Evolutionary conservation across 1,140 invertebrate species (phyloP).

Genomic region (Camponotus pennsylvanicus): DNA sequence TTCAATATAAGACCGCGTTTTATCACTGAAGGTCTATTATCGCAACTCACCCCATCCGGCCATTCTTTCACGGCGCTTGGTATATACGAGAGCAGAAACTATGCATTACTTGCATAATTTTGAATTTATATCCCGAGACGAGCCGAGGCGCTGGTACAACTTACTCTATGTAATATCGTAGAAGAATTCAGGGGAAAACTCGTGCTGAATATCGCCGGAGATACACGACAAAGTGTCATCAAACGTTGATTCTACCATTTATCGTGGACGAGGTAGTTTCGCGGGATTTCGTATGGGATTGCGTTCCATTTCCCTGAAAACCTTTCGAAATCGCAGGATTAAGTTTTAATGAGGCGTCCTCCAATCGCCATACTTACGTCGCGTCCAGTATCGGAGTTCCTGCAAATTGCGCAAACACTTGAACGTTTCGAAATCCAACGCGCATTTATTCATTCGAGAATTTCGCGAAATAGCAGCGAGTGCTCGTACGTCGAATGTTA

Average conservation of each 20-base stretch:
- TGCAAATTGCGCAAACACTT: slow-evolving; percentile 29
- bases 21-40: slow-evolving; percentile 84
- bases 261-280: slow-evolving; percentile 44
- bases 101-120: slow-evolving; percentile 81
- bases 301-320: slow-evolving; percentile 55
- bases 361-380: slow-evolving; percentile 51
- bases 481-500: background rate
- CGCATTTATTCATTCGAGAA: slow-evolving; percentile 22
- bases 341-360: slow-evolving; percentile 65
- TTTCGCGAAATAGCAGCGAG: background rate
- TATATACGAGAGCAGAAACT: slow-evolving; percentile 77
- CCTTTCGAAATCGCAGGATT: slow-evolving; percentile 52
- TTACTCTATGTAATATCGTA: slow-evolving; percentile 41
- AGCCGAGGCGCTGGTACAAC: background rate
- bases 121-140: slow-evolving; percentile 77
- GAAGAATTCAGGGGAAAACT: slow-evolving; percentile 29
- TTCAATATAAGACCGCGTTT: slow-evolving; percentile 78
- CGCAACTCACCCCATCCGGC: slow-evolving; percentile 63
- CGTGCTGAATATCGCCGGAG: background rate
- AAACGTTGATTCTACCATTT: slow-evolving; percentile 47
- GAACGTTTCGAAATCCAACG: slow-evolving; percentile 19
- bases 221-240: slow-evolving; percentile 52
- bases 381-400: background rate
- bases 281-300: slow-evolving; percentile 40
- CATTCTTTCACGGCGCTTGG: slow-evolving; percentile 74